Evolutionary conservation across 2,797 vertebrate species (phyloP), one percentile per base, ranked within the genome.

Genomic region (Denticeps clupeoides): DNA sequence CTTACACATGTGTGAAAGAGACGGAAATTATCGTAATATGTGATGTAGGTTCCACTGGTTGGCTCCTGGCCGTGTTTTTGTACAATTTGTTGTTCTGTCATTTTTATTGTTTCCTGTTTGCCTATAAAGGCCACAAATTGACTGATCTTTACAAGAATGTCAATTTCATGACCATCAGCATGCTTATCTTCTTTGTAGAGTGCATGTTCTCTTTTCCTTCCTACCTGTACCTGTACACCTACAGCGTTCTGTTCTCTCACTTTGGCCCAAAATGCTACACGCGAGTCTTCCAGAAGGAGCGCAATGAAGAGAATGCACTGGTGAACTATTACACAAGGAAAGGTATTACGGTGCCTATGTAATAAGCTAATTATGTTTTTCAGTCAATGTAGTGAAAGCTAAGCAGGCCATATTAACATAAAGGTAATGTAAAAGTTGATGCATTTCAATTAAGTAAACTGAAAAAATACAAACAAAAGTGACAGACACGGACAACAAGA

Each of bases 131-230:
- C 1, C 70, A 50, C 47, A 21, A 59, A 52, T 28, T 79, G 41
- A 76, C 74, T 2, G 79, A 78, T 54, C 28, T 75, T 51, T 81
- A 81, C 25, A 79, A 71, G 45, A 77, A 81, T 35, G 68, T 69
- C 4, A 51, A 25, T 22, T 60, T 65, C 19, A 41, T 74, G 53
- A 33, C 38, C 41, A 49, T 64, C 9, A 74, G 74, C n/a, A 83
- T 81, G 75, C 13, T 74, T 25, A 56, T 82, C 25, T 75, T 66
- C 49, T 19, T 81, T 11, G 62, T 75, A 45, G 45, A 73, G 3
- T 83, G 80, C 75, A 55, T 65, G 44, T 11, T 75, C 28, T 75
- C 75, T 42, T 66, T 79, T 10, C 78, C 77, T 0, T 44, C 77
- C 18, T 63, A 70, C 27, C 8, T 76, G 11, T 64, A 6, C 7